These are phyloP conservation scores for Phthorimaea operculella DNA, from an alignment of 1,140 invertebrate species.

Conservation along the genomic window DNA sequence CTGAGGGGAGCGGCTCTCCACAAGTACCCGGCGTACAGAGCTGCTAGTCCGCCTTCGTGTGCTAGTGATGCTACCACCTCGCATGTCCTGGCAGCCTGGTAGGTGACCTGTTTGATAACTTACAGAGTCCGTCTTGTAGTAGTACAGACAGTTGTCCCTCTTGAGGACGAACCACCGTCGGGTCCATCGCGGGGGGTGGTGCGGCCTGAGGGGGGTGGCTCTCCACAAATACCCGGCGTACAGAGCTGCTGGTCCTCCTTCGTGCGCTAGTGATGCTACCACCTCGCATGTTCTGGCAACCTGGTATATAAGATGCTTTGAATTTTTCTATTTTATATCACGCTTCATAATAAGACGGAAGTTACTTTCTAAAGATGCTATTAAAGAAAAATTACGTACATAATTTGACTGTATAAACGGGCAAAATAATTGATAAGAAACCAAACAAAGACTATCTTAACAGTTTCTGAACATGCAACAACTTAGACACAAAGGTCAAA, in stretches of 20 bases:
- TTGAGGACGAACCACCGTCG: slow-evolving; percentile 91
- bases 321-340: no score
- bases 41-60: slow-evolving; percentile 70
- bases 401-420: no score
- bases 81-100: slow-evolving; percentile 82
- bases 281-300: slow-evolving; percentile 88
- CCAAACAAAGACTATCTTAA: no score
- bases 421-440: no score
- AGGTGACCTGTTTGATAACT: no score
- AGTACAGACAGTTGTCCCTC: slow-evolving; percentile 93
- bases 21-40: slow-evolving; percentile 81
- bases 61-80: slow-evolving; percentile 77
- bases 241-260: slow-evolving; percentile 71
- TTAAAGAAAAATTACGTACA: no score
- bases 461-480: no score
- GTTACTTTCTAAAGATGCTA: no score
- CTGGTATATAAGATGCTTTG: slow-evolving; percentile 31
- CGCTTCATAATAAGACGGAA: no score
- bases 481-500: no score
- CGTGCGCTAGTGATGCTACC: slow-evolving; percentile 72
- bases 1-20: slow-evolving; percentile 74
- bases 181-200: slow-evolving; percentile 79
- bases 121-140: slow-evolving; percentile 91
- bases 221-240: slow-evolving; percentile 86
- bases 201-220: slow-evolving; percentile 65